Percentiles rank a stretch among this genome's conserved stretches.
These are phyloP conservation scores for Macropodus opercularis DNA, from an alignment of 2,797 vertebrate species.

Conservation along the genomic window DNA sequence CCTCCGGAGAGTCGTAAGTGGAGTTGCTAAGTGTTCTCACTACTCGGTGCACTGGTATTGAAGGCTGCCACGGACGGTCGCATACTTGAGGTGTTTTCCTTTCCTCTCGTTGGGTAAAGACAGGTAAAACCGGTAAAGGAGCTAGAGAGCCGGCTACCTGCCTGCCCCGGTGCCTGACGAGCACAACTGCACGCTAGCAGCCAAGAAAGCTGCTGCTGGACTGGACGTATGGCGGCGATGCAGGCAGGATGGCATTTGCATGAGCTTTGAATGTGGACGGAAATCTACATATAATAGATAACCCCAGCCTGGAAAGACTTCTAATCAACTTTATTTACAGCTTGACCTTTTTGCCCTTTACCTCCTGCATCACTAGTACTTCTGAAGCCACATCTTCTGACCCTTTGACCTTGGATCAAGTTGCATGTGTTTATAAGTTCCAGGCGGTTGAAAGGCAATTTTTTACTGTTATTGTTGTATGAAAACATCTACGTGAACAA, in stretches of 20 bases:
- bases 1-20: slow-evolving; percentile 80
- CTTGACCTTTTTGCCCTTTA: neutral
- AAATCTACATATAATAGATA: neutral
- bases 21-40: neutral
- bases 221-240: neutral
- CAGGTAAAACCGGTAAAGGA: neutral
- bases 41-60: neutral
- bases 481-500: too few species aligned
- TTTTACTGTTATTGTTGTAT: neutral
- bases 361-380: too few species aligned
- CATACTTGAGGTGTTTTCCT: neutral
- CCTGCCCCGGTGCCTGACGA: neutral
- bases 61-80: neutral
- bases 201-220: neutral
- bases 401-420: neutral
- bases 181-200: too few species aligned
- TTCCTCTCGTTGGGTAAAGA: neutral
- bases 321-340: neutral
- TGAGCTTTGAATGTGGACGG: neutral
- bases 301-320: neutral
- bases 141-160: neutral
- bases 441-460: neutral
- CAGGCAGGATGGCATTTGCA: neutral
- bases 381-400: neutral
- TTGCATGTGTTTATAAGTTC: neutral